phyloP scores from a whole-genome alignment of 2,888 invertebrate genomes.

The Pyrrhia umbra region DNA sequence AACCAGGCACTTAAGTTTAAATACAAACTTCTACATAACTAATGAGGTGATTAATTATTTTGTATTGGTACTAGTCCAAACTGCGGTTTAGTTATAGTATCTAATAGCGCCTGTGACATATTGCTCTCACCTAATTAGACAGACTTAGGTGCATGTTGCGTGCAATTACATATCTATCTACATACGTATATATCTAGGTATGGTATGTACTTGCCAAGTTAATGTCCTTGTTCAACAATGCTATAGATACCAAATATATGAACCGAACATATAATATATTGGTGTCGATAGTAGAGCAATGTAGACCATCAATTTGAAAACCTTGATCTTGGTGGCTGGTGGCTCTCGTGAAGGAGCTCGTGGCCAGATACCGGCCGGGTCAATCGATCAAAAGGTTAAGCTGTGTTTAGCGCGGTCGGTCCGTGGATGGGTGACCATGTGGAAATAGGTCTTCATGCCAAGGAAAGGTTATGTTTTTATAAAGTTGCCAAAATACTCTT shows the following conservation, averaged over 20 bases:
- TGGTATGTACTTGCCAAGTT: not conserved
- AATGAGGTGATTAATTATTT: not conserved
- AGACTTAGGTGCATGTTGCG: constrained; percentile 3
- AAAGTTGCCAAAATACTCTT: not conserved
- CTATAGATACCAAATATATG: not conserved
- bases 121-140: constrained; percentile 18
- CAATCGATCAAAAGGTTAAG: no score
- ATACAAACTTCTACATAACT: not conserved
- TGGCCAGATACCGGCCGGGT: no score
- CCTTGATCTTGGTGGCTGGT: no score
- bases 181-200: not conserved
- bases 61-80: not conserved
- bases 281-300: no score
- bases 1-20: not conserved
- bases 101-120: constrained; percentile 11
- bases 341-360: no score
- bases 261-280: no score
- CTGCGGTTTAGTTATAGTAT: not conserved
- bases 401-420: no score
- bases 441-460: no score
- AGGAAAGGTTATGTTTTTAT: no score
- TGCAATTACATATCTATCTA: not conserved
- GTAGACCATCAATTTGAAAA: no score
- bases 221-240: constrained; percentile 1
- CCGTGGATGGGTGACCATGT: no score